Conservation (phyloP, 2,113 vertebrate species). For the Romanogobio albipinnatus region DNA sequence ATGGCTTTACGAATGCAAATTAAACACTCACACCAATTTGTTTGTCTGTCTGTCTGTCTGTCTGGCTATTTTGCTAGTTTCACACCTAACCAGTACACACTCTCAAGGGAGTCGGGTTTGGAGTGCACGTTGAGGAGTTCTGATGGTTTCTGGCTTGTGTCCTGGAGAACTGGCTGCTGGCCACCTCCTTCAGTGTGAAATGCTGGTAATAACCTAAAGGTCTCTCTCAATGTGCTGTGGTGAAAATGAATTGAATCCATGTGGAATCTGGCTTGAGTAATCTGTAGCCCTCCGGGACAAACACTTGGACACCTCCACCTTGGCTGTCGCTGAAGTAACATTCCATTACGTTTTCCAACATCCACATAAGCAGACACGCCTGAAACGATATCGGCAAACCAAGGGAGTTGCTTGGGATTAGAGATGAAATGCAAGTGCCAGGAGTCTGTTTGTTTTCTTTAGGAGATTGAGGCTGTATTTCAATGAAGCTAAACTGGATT, state of each 20-base stretch:
- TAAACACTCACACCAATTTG: not conserved
- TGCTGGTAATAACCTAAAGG: slow-evolving; percentile 34
- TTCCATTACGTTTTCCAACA: slow-evolving; percentile 31
- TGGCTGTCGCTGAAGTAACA: slow-evolving; percentile 21
- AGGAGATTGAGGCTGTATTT: slow-evolving; percentile 9
- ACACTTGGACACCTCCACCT: slow-evolving; percentile 21
- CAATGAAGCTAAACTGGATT: slow-evolving; percentile 10
- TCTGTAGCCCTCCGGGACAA: slow-evolving; percentile 8
- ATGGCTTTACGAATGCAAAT: slow-evolving; percentile 23
- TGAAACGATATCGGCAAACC: not conserved
- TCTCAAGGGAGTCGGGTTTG: not conserved
- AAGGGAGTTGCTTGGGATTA: slow-evolving; percentile 7
- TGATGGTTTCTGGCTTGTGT: not conserved
- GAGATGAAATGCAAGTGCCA: not conserved
- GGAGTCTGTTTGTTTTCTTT: slow-evolving; percentile 11
- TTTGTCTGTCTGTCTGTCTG: not conserved
- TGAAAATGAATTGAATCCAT: slow-evolving; percentile 12
- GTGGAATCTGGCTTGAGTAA: slow-evolving; percentile 40
- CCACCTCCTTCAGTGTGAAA: slow-evolving; percentile 30
- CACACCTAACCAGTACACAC: not conserved
- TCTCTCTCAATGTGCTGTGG: not conserved
- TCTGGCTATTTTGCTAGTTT: slow-evolving; percentile 25
- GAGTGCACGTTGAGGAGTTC: not conserved
- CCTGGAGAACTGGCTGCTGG: slow-evolving; percentile 17
- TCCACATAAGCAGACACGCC: not conserved